Evolutionary conservation across 2,888 invertebrate genomes (phyloP), one percentile per base, ranked within the genome.

Genomic region (Drosophila demipolita): DNA sequence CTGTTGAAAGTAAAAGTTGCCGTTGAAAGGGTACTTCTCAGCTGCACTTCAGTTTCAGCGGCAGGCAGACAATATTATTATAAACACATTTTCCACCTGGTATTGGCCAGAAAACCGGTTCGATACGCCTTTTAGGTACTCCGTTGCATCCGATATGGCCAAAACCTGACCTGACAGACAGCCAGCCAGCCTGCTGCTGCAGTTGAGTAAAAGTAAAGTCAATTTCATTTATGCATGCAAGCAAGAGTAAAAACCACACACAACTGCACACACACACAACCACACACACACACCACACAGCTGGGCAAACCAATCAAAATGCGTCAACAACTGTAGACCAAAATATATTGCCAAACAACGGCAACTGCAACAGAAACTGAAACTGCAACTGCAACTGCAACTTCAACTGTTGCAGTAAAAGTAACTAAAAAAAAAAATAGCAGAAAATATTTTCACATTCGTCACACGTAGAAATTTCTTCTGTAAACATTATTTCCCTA

Each of bases 81-180:
- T 82, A 87, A 80, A 74, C 69, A 78, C 72, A 81, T 87, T 87
- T 87, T 72, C 74, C 81, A 87, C 78, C 81, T 80, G 85, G 73
- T 63, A 29, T 55, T n/a, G n/a, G 29, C 38, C 55, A 55, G 36
- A 69, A 45, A 87, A 87, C 84, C 88, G 88, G 88, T 85, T 78
- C 60, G 36, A 33, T 42, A 33, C 75, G 79, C 73, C 81, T 17
- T 35, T 33, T 52, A 36, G 42, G 58, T 57, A 50, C 53, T 57
- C 49, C 23, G 6, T 33, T 52, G 50, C 60, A 53, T 53, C 26
- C 59, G 32, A 59, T 29, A 38, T 45, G 45, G 23, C 45, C 23
- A 23, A 45, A 45, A 45, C 45, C 45, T 45, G 45, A 23, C 45
- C 45, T 15, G 23, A 2, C 45, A 15, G 45, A 20, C 40, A 40